A percentile compares a stretch with the other conserved stretches of the same genome.
phyloP scores from a whole-genome alignment of 2,797 vertebrate genomes.

The Peromyscus aztecus region DNA sequence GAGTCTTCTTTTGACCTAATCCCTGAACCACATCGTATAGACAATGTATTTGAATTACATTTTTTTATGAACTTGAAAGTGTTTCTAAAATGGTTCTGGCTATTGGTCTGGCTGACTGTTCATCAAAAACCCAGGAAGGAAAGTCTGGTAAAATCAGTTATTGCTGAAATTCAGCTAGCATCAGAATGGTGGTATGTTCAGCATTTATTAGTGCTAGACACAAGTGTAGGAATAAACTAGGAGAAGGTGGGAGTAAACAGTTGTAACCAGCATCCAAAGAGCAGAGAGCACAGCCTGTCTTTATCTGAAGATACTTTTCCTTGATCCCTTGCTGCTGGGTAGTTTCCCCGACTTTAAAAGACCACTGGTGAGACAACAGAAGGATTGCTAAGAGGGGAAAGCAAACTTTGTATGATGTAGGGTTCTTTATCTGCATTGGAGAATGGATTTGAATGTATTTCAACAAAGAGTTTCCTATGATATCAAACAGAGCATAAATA shows the following conservation, averaged over 20 bases:
- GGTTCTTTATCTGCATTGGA: background rate
- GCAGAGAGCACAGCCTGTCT: background rate
- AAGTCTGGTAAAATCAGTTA: background rate
- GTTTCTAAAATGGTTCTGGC: background rate
- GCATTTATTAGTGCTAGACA: background rate
- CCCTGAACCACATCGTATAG: background rate
- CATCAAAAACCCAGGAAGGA: constrained; percentile 42
- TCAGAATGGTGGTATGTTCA: background rate
- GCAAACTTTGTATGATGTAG: background rate
- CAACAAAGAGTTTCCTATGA: background rate
- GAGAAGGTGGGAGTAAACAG: background rate
- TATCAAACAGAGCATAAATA: background rate
- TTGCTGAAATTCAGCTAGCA: background rate
- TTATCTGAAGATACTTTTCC: constrained; percentile 1
- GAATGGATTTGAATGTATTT: constrained; percentile 61
- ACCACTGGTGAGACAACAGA: background rate
- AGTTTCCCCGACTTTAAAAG: constrained; percentile 49
- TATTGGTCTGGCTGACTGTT: background rate
- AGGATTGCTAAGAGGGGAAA: constrained; percentile 28
- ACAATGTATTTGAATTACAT: background rate
- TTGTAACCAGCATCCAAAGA: background rate
- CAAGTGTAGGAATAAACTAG: background rate
- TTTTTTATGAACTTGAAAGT: constrained; percentile 49
- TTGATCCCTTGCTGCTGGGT: constrained; percentile 55
- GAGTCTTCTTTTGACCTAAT: background rate